A percentile compares a stretch with the other conserved stretches of the same genome.
These are phyloP conservation scores for Alca torda DNA, from an alignment of 2,797 vertebrate species.

Conservation along the genomic window DNA sequence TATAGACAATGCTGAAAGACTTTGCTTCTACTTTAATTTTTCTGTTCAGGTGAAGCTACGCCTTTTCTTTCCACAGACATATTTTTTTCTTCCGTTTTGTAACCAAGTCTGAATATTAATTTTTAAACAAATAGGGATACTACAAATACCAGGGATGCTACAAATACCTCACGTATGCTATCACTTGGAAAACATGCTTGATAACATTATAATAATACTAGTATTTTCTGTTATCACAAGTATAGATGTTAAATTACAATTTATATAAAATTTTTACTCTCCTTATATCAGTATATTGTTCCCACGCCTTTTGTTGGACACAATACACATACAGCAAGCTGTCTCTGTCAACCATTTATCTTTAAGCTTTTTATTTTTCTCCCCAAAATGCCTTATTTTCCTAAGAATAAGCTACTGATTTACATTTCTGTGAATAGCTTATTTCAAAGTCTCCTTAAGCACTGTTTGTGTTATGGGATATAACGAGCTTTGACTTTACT, in stretches of 20 bases:
- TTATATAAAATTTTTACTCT: neutral
- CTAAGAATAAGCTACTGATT: conserved; percentile 38
- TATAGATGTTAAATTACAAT: neutral
- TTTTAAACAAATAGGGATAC: neutral
- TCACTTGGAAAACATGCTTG: neutral
- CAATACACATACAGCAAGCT: neutral
- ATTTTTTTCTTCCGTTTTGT: neutral
- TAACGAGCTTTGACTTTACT: conserved; percentile 27
- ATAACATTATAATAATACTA: neutral
- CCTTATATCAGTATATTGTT: neutral
- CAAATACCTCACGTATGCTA: neutral
- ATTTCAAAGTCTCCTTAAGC: conserved; percentile 28
- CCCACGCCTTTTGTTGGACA: neutral
- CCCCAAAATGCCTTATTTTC: conserved; percentile 14
- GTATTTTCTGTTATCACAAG: neutral
- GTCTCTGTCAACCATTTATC: neutral
- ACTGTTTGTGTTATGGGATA: neutral
- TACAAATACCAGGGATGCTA: neutral
- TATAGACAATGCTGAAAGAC: neutral
- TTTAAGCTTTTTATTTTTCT: conserved; percentile 4
- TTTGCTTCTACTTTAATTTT: neutral
- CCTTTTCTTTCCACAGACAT: neutral
- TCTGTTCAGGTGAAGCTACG: neutral
- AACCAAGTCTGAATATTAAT: neutral
- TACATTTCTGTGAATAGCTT: conserved; percentile 19